phyloP scores from a whole-genome alignment of 2,113 vertebrate genomes.

The Cebus imitator region DNA sequence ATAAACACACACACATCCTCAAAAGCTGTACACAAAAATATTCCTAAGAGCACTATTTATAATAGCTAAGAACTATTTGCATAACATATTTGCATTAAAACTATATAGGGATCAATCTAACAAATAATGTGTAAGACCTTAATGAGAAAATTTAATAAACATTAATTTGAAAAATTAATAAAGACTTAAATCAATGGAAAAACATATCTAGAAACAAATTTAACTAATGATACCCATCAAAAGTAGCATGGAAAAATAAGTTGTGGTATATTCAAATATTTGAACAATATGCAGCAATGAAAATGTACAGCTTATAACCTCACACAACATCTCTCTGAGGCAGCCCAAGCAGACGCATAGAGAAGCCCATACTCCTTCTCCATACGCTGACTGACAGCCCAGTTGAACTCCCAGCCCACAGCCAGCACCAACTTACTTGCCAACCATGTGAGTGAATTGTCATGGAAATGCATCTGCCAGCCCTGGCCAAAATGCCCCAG shows the following conservation, averaged over 20 bases:
- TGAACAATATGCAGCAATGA: not conserved
- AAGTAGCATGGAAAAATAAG: not conserved
- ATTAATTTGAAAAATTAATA: not conserved
- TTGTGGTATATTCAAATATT: not conserved
- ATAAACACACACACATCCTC: not conserved
- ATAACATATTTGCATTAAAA: not conserved
- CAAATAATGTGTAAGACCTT: not conserved
- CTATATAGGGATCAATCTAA: not conserved
- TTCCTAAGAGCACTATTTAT: not conserved
- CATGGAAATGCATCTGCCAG: not conserved
- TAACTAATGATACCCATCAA: not conserved
- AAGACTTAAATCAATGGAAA: not conserved
- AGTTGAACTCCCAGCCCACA: not conserved
- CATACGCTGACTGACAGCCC: not conserved
- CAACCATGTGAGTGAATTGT: not conserved
- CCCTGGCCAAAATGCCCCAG: not conserved
- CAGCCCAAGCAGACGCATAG: not conserved
- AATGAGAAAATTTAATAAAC: not conserved
- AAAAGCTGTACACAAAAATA: not conserved
- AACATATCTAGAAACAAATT: not conserved
- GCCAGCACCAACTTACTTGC: not conserved
- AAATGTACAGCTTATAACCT: not conserved
- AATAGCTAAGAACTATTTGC: not conserved
- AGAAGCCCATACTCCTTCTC: not conserved
- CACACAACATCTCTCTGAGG: not conserved